Percentiles rank a stretch among this genome's conserved stretches.
These are phyloP conservation scores for Ectropis grisescens DNA, from an alignment of 1,140 invertebrate genomes.

Conservation along the genomic window DNA sequence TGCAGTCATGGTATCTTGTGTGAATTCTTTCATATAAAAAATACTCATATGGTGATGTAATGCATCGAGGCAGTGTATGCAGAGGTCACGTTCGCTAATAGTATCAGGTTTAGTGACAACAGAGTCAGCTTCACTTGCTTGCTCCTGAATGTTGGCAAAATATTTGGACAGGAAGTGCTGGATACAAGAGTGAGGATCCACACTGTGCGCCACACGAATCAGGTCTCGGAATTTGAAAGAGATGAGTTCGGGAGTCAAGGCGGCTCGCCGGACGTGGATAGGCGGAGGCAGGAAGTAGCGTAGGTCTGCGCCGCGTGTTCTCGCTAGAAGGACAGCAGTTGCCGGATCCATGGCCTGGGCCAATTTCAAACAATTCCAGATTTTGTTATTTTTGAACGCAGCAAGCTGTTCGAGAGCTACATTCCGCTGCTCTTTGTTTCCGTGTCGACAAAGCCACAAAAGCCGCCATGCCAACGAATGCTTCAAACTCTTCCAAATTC, in stretches of 20 bases:
- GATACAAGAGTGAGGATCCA: conserved; percentile 74
- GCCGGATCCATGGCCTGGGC: conserved; percentile 76
- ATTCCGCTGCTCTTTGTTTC: conserved; percentile 47
- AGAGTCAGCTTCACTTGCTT: conserved; percentile 66
- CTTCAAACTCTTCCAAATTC: conserved; percentile 55
- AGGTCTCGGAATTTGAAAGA: conserved; percentile 71
- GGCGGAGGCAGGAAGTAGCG: conserved; percentile 77
- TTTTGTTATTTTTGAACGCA: conserved; percentile 49
- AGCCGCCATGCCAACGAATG: conserved; percentile 50
- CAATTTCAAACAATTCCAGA: conserved; percentile 74
- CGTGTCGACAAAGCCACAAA: conserved; percentile 51
- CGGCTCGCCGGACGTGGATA: conserved; percentile 60
- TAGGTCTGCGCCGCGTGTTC: conserved; percentile 70
- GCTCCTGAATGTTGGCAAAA: conserved; percentile 72
- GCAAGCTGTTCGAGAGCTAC: conserved; percentile 49
- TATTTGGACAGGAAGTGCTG: conserved; percentile 75
- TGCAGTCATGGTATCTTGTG: conserved; percentile 62
- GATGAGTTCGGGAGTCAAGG: conserved; percentile 58
- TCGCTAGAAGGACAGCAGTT: conserved; percentile 75
- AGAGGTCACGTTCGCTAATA: conserved; percentile 66
- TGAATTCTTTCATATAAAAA: conserved; percentile 72
- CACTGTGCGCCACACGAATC: conserved; percentile 66
- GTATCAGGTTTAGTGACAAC: conserved; percentile 73
- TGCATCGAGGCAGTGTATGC: conserved; percentile 70
- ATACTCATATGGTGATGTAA: conserved; percentile 71